Base-by-base conservation (phyloP, 1,140 invertebrate species). In the Drosophila albomicans region DNA sequence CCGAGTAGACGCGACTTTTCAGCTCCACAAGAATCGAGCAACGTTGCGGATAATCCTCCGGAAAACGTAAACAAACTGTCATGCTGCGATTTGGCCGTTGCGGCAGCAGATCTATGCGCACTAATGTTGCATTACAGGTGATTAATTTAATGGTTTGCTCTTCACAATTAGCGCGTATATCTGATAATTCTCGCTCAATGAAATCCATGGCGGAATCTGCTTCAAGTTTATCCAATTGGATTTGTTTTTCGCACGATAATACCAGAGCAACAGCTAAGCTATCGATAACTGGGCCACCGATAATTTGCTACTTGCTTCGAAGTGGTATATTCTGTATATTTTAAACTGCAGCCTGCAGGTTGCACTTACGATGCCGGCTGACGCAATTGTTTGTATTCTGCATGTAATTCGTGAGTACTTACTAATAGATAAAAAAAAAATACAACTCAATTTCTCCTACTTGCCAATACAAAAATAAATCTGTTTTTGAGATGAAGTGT, bases 1-100 rank as follows among this genome's bases (percentile, higher is more conserved):
- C 93, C 1, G 95, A 94, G 5, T 96, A 91, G 41, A 94, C 94
- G 92, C 96, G 96, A 77, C 95, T 96, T 82, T 96, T 96, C 0
- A 97, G 90, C 92, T 97, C 96, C n/a, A 96, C 92, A 10, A 96
- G 85, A 2, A 96, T 78, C 1, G 93, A 91, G 0, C 84, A 75
- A 5, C 86, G 69, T 2, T 95, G 95, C 90, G 96, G 96, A 41
- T 86, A 82, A 38, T 94, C 91, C 6, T 93, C 74, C 3, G 95
- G 94, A 91, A 96, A 96, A 79, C 96, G 95, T 16, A 96, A 93
- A 76, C 95, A 95, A 48, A 94, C 93, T 10, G 94, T 93, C 45
- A 97, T 86, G 58, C 94, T 93, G 78, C 96, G 96, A 74, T 94
- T 94, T 41, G 93, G 91, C 51, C 94, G 95, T 7, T 91, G 67